A percentile compares a stretch with the other conserved stretches of the same genome.
Conservation (phyloP, 2,888 invertebrate genomes). For the Carpatolechia fugitivella region DNA sequence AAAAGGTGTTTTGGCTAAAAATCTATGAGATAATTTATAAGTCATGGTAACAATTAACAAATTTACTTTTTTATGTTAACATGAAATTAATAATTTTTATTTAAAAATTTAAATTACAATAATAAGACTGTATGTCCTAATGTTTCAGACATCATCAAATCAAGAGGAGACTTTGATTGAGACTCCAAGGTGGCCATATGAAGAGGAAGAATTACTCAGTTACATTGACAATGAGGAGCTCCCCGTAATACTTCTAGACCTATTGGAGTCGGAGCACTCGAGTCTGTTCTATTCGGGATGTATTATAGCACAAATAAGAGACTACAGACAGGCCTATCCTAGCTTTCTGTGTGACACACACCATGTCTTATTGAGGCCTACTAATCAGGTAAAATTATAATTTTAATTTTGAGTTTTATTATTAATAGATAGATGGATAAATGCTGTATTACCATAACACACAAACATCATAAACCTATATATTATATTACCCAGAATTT, state of each 20-base stretch:
- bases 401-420: no score
- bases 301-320: slow-evolving; percentile 93
- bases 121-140: no score
- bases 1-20: no score
- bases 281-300: slow-evolving; percentile 95
- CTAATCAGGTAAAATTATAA: slow-evolving; percentile 89
- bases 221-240: slow-evolving; percentile 95
- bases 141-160: slow-evolving; percentile 43
- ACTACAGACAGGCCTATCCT: slow-evolving; percentile 90
- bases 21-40: no score
- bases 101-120: no score
- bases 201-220: slow-evolving; percentile 91
- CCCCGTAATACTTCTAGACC: slow-evolving; percentile 91
- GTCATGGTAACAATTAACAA: no score
- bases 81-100: no score
- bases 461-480: no score
- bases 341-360: slow-evolving; percentile 89
- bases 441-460: no score
- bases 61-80: no score
- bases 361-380: slow-evolving; percentile 92
- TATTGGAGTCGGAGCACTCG: slow-evolving; percentile 89
- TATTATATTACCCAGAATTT: no score
- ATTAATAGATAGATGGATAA: no score
- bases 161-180: slow-evolving; percentile 85
- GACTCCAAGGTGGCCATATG: slow-evolving; percentile 91